phyloP scores from a whole-genome alignment of 2,113 vertebrate genomes.

The Parotia lawesii region DNA sequence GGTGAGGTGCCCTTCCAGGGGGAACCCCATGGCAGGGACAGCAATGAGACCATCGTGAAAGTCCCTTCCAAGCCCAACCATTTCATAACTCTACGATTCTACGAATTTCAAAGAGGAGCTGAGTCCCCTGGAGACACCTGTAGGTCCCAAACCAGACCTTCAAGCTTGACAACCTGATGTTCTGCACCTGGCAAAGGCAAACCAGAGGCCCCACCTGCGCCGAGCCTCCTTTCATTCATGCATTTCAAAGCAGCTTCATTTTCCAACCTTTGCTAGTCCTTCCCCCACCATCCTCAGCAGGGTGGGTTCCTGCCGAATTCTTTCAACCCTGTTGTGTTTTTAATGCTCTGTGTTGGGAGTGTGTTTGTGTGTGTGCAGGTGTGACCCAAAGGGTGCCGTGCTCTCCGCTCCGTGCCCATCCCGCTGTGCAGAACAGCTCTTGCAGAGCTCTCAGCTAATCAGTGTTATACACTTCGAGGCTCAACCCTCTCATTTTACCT shows the following conservation, averaged over 20 bases:
- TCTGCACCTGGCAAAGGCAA: neutral
- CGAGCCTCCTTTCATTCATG: neutral
- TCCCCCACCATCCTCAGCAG: fast-evolving
- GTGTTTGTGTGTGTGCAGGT: neutral
- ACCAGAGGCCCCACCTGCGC: fast-evolving
- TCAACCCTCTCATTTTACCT: conserved; percentile 19
- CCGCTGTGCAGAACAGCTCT: neutral
- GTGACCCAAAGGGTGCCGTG: neutral
- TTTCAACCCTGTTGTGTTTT: neutral
- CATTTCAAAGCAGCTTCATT: neutral
- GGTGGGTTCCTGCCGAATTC: neutral
- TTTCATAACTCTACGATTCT: neutral
- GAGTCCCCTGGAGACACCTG: neutral
- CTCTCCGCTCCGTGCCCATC: neutral
- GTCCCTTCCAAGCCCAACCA: neutral
- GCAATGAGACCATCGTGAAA: neutral
- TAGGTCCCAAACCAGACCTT: neutral
- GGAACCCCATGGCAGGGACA: fast-evolving
- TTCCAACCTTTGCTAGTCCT: neutral
- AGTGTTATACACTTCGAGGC: neutral
- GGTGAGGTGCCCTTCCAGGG: neutral
- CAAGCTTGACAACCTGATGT: neutral
- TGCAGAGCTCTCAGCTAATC: neutral
- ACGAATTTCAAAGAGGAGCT: neutral
- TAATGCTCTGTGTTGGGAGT: fast-evolving